Conservation (phyloP, 2,113 vertebrate genomes). For the Barnardius zonarius region DNA sequence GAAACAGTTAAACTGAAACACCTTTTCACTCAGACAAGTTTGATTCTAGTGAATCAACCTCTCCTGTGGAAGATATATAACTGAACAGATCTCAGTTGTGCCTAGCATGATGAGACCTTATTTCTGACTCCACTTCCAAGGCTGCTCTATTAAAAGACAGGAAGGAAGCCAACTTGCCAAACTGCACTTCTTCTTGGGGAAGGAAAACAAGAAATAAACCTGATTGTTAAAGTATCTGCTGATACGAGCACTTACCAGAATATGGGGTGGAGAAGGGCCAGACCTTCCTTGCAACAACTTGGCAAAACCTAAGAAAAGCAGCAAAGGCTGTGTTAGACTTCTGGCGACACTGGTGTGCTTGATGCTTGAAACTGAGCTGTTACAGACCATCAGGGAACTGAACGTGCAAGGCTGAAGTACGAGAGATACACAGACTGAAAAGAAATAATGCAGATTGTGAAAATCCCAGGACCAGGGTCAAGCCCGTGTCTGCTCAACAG, state of each 20-base stretch:
- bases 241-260: not conserved
- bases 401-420: not conserved
- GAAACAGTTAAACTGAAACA: not conserved
- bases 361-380: not conserved
- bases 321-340: not conserved
- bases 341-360: not conserved
- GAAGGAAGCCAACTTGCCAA: not conserved
- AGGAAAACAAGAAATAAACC: not conserved
- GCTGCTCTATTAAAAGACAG: not conserved
- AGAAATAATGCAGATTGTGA: not conserved
- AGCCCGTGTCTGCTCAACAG: not conserved
- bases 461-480: not conserved
- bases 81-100: not conserved
- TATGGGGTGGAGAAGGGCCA: not conserved
- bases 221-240: not conserved
- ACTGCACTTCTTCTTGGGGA: not conserved
- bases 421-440: not conserved
- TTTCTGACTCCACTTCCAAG: not conserved
- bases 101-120: not conserved
- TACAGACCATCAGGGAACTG: not conserved
- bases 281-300: not conserved
- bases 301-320: not conserved
- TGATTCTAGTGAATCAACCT: not conserved
- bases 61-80: not conserved
- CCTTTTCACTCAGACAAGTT: not conserved